Conservation (phyloP, 2,113 vertebrate species). For the Craseonycteris thonglongyai region DNA sequence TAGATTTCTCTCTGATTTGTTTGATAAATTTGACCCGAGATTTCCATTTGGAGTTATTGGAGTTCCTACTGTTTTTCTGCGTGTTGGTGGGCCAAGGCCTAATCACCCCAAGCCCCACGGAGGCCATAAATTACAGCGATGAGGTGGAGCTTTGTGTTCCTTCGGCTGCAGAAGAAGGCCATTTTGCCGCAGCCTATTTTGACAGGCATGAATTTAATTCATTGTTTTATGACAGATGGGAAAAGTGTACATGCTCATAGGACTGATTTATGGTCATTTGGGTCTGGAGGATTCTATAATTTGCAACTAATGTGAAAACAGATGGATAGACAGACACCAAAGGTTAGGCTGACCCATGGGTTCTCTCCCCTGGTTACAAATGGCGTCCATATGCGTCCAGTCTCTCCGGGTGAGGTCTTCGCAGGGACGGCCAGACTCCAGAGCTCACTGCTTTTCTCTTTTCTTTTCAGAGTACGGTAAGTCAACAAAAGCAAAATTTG, state of each 20-base stretch:
- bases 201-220: conserved; percentile 97
- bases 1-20: conserved; percentile 94
- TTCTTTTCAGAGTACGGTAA: neutral
- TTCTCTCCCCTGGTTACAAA: conserved; percentile 89
- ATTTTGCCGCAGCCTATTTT: conserved; percentile 91
- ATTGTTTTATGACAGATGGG: conserved; percentile 99
- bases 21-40: conserved; percentile 97
- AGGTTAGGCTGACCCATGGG: conserved; percentile 87
- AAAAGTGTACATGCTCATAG: conserved; percentile 91
- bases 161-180: conserved; percentile 88
- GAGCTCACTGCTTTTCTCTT: neutral
- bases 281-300: conserved; percentile 97
- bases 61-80: conserved; percentile 98
- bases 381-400: conserved; percentile 94
- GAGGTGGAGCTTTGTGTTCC: conserved; percentile 97
- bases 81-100: conserved; percentile 98
- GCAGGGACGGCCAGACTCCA: conserved; percentile 58
- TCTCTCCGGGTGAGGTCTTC: conserved; percentile 84
- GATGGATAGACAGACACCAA: conserved; percentile 96
- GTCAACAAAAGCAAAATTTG: conserved; percentile 12
- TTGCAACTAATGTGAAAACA: conserved; percentile 98
- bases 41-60: conserved; percentile 96
- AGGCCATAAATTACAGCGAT: conserved; percentile 97
- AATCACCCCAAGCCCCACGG: conserved; percentile 96
- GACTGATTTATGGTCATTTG: conserved; percentile 96